Percentiles rank a stretch among this genome's conserved stretches.
These are phyloP conservation scores for Bombycilla garrulus DNA, from an alignment of 2,113 vertebrate genomes.

Conservation along the genomic window DNA sequence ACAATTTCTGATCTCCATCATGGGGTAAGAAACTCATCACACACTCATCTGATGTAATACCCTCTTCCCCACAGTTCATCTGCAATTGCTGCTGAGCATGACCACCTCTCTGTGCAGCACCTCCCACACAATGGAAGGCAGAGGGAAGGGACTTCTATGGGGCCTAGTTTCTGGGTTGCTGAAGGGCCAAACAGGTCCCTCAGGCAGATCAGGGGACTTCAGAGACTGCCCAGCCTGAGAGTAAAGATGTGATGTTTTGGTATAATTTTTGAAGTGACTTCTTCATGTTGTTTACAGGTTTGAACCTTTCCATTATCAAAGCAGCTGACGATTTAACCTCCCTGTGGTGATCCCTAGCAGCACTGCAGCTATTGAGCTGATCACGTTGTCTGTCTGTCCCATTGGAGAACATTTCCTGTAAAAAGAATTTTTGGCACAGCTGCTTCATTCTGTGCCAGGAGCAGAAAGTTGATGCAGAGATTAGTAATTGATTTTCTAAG, in stretches of 20 bases:
- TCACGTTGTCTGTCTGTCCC: not conserved
- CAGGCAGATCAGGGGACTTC: not conserved
- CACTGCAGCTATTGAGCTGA: not conserved
- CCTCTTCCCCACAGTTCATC: not conserved
- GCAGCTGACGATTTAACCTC: not conserved
- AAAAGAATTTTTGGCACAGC: constrained; percentile 21
- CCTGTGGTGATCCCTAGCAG: not conserved
- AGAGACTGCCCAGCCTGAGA: not conserved
- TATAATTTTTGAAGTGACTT: not conserved
- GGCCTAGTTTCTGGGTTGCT: not conserved
- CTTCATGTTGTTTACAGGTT: not conserved
- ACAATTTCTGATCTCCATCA: not conserved
- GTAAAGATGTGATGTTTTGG: not conserved
- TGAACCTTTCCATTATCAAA: not conserved
- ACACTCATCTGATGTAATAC: not conserved
- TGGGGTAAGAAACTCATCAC: not conserved
- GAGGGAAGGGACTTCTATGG: not conserved
- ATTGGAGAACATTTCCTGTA: not conserved
- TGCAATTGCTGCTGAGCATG: not conserved
- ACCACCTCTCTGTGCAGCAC: not conserved
- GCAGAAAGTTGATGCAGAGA: constrained; percentile 24
- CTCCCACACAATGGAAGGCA: not conserved
- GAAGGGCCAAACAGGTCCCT: not conserved
- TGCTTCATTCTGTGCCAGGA: not conserved
- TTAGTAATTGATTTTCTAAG: constrained; percentile 26